Conservation (phyloP, 35 echinoderm and acorn worm genomes). For the Heliocidaris erythrogramma region DNA sequence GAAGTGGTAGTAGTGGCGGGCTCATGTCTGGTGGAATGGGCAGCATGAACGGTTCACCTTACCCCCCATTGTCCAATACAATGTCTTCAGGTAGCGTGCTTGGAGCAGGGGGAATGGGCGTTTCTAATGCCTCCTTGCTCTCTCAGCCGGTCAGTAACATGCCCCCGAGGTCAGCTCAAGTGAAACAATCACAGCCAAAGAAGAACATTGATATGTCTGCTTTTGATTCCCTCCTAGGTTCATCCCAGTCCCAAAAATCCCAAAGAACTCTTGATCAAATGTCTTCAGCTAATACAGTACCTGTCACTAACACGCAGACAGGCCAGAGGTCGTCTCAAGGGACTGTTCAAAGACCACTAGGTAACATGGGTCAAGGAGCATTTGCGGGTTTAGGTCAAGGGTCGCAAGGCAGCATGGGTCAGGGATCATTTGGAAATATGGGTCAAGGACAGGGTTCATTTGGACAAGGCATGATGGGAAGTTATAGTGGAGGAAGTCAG, state of each 20-base stretch:
- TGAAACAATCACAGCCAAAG: slow-evolving; percentile 46
- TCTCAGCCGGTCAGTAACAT: background rate
- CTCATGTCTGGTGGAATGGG: background rate
- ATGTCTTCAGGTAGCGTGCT: background rate
- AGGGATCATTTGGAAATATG: background rate
- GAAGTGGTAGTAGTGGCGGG: background rate
- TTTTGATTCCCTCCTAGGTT: slow-evolving; percentile 80
- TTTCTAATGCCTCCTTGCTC: background rate
- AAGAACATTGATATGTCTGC: slow-evolving; percentile 82
- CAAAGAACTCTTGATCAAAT: slow-evolving; percentile 79
- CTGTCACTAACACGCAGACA: slow-evolving; percentile 18
- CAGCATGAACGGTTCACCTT: slow-evolving; percentile 28
- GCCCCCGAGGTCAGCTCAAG: background rate
- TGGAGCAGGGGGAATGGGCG: background rate
- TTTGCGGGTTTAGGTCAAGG: slow-evolving; percentile 4
- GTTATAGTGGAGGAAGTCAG: too few species aligned
- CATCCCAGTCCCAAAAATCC: slow-evolving; percentile 62
- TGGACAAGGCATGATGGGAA: slow-evolving; percentile 32
- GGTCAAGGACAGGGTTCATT: background rate
- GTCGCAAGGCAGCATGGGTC: slow-evolving; percentile 28
- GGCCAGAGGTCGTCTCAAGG: slow-evolving; percentile 33
- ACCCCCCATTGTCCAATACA: background rate
- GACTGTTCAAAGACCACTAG: slow-evolving; percentile 25
- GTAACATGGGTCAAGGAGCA: background rate
- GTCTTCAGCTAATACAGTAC: slow-evolving; percentile 41